A percentile compares a stretch with the other conserved stretches of the same genome.
phyloP scores from a whole-genome alignment of 64 coral and sea anemone genomes.

The Dendronephthya gigantea region DNA sequence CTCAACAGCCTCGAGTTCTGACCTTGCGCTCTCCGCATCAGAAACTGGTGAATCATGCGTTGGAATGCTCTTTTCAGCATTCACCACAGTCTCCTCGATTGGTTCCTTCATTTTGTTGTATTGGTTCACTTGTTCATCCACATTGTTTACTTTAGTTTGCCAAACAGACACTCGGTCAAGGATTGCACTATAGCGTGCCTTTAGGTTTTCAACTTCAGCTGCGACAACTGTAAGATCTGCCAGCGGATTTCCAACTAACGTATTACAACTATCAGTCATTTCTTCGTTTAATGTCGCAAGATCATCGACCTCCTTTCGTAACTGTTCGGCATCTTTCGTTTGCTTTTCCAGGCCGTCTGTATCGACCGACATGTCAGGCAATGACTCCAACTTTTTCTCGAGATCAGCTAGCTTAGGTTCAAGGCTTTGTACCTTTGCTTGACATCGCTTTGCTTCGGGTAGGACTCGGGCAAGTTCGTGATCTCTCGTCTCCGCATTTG shows the following conservation, averaged over 20 bases:
- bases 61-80: neutral
- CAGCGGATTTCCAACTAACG: neutral
- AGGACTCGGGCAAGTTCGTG: neutral
- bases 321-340: neutral
- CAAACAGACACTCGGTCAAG: neutral
- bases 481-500: neutral
- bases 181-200: neutral
- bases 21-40: neutral
- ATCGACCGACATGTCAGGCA: neutral
- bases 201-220: neutral
- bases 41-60: neutral
- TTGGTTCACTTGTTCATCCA: neutral
- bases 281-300: neutral
- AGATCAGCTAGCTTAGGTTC: neutral
- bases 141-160: neutral
- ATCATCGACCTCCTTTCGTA: neutral
- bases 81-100: neutral
- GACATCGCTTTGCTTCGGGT: constrained; percentile 16
- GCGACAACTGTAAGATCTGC: neutral
- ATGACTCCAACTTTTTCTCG: neutral
- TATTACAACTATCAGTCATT: constrained; percentile 12
- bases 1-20: neutral
- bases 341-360: neutral
- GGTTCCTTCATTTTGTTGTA: neutral
- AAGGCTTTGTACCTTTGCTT: neutral